A percentile compares a stretch with the other conserved stretches of the same genome.
Evolutionary conservation across 2,888 invertebrate genomes (phyloP).

Genomic region (Drosophila trichaetosa): DNA sequence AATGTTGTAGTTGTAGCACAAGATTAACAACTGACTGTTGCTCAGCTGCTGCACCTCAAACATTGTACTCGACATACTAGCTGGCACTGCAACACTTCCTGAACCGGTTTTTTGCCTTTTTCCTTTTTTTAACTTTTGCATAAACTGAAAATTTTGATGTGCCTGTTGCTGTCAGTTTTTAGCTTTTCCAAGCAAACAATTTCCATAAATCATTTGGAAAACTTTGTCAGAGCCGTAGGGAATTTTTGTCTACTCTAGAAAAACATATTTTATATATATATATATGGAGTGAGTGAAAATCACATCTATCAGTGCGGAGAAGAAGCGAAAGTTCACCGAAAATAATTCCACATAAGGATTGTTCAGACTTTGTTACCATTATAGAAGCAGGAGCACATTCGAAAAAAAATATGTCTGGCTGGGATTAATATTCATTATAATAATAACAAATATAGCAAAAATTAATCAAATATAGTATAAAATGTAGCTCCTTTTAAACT

Average conservation of each 20-base stretch:
- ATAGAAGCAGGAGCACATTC: neutral
- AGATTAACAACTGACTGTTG: conserved; percentile 27
- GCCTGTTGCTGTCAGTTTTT: conserved; percentile 7
- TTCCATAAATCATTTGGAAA: neutral
- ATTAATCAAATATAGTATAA: neutral
- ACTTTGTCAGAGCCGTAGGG: neutral
- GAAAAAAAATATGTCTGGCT: neutral
- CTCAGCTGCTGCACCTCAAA: conserved; percentile 37
- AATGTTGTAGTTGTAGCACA: conserved; percentile 48
- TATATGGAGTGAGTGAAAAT: neutral
- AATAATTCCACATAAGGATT: neutral
- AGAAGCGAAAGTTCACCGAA: neutral
- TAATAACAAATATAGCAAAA: neutral
- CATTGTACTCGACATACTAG: conserved; percentile 17
- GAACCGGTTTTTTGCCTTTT: neutral
- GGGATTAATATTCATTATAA: neutral
- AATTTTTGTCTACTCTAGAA: neutral
- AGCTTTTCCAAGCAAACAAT: neutral
- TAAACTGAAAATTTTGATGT: conserved; percentile 31
- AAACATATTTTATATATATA: neutral
- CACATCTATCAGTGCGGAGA: neutral
- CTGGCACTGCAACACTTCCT: conserved; percentile 7
- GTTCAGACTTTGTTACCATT: neutral
- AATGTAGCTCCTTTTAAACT: neutral
- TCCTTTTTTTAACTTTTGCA: neutral